Evolutionary conservation across 2,113 vertebrate species (phyloP), one percentile per base, ranked within the genome.

Genomic region (Tringa solitaria): DNA sequence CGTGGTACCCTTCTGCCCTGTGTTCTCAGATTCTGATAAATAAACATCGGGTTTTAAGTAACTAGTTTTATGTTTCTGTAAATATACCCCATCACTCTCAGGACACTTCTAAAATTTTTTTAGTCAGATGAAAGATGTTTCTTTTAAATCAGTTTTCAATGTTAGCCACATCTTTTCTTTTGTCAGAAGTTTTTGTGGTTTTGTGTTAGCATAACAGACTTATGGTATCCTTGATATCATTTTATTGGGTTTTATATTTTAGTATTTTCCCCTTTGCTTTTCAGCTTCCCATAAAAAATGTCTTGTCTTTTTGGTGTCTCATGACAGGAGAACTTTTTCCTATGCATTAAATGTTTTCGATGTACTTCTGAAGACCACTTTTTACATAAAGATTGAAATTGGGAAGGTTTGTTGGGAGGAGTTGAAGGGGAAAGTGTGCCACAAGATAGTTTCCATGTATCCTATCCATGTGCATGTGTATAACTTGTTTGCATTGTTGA

Each of bases 381-480:
- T 87, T 50, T 68, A 28, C 21, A 9, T 22, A 24, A 41, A 46
- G 45, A 27, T 35, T 60, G 72, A 63, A 69, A 54, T 14, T 61
- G 33, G 11, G 28, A 72, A 63, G 22, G 9, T 33, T 80, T 93
- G 5, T 28, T 45, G 10, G 3, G 26, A 7, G 10, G 10, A 67
- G 23, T 3, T 24, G 19, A 35, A 50, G 12, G 14, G 3, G 9
- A 6, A 35, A 24, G 19, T n/a, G 16, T 75, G 15, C 10, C 21
- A 11, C 27, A 24, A 23, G 27, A 6, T 14, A 56, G 23, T 37
- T 30, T 56, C 7, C 14, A 4, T 7, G 6, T 43, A 20, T 85
- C 6, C 5, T 72, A 1, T 64, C 57, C 32, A 13, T 60, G 2
- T 65, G 24, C 1, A 0, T 79, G 28, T 23, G 61, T 88, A 2